These are phyloP conservation scores for Himantopus leucocephalus DNA, from an alignment of 2,113 vertebrate species.

Conservation along the genomic window DNA sequence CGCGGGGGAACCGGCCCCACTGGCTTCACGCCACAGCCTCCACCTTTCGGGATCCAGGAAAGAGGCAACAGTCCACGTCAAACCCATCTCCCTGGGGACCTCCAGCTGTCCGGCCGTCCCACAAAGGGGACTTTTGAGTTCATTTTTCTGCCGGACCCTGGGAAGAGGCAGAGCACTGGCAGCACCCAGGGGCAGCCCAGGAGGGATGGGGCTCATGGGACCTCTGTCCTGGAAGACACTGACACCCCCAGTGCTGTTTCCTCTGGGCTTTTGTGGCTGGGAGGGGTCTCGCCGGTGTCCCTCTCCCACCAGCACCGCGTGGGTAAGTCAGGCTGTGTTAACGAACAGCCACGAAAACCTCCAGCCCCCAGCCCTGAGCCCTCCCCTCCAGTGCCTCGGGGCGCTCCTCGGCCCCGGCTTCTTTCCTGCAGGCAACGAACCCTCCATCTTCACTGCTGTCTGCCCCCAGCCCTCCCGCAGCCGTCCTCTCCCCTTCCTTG, in stretches of 20 bases:
- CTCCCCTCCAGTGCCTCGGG: background rate
- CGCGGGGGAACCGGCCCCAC: fast-evolving
- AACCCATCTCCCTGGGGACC: background rate
- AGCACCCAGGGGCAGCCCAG: fast-evolving
- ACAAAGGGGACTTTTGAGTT: background rate
- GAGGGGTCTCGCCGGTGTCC: background rate
- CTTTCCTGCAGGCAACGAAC: background rate
- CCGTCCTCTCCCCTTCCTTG: background rate
- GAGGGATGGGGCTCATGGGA: background rate
- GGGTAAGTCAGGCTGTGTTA: background rate
- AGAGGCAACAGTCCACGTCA: background rate
- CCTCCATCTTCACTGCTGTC: background rate
- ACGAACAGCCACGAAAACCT: background rate
- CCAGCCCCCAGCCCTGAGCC: background rate
- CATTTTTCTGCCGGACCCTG: background rate
- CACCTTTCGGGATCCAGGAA: fast-evolving
- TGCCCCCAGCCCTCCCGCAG: background rate
- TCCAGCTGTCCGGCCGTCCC: fast-evolving
- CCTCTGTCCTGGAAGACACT: background rate
- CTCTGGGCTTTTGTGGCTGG: background rate
- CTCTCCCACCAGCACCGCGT: fast-evolving
- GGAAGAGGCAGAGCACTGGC: background rate
- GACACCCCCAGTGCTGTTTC: background rate
- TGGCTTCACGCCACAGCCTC: background rate
- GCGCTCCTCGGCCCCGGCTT: fast-evolving